Evolutionary conservation across 2,888 invertebrate genomes (phyloP), one percentile per base, ranked within the genome.

Genomic region (Mythimna pallens): DNA sequence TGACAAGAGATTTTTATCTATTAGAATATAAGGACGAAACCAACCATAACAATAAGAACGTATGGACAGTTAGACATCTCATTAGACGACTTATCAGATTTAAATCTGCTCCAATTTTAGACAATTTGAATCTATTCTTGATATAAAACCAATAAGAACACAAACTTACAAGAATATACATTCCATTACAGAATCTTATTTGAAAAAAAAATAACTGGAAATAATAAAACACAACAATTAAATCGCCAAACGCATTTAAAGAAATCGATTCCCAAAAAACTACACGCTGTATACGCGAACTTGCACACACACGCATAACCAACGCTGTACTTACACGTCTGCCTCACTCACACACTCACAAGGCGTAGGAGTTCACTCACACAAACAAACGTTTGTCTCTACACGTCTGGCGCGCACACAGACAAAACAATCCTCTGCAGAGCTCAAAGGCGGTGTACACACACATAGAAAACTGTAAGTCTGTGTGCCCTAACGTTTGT

Each of bases 371-470:
- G 83, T 76, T 61, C 76, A 81, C 85, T 57, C 80, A 81, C 70
- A 82, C 78, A 75, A 36, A 10, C 57, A 36, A 59, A 77, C 47
- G 65, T 9, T 20, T 74, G 71, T 71, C 65, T 61, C n/a, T 59
- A 89, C 87, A 75, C 61, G 88, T 88, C 89, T 88, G 86, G 78
- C 61, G 70, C 76, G 65, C 81, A 76, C 85, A 86, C 87, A 79
- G 57, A 55, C 5, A 34, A 3, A 50, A 22, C 10, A 61, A 14
- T 22, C 3, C 20, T 70, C 20, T 40, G 3, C 9, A 12, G 8
- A 66, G 69, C 67, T 79, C 62, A 71, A 76, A 78, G 61, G 61
- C 69, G 54, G 59, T 69, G 65, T 75, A 47, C 47, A 47, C 71
- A 73, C 78, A 71, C 22, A 36, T 2, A 75, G 8, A 78, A 0